phyloP scores from a whole-genome alignment of 2,888 invertebrate genomes.

The Oxyteleia sp. region DNA sequence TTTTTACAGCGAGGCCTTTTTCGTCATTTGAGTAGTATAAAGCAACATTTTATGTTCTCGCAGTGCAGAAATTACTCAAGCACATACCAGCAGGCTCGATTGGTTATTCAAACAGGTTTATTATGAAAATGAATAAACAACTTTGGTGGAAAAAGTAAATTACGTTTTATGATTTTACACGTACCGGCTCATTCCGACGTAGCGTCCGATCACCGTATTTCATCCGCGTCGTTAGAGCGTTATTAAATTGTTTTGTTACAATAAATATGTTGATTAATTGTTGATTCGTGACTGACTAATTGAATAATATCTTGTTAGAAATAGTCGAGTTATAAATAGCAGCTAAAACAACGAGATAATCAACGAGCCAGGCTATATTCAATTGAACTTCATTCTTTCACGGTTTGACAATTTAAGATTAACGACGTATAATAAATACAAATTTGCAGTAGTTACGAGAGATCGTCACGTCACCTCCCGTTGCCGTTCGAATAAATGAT shows the following conservation, averaged over 20 bases:
- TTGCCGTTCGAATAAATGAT: constrained; percentile 32
- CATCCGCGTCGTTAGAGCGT: not conserved
- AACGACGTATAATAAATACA: constrained; percentile 35
- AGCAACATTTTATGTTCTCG: not conserved
- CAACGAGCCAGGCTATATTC: constrained; percentile 4
- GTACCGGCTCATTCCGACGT: constrained; percentile 17
- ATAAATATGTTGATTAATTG: constrained; percentile 16
- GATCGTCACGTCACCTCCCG: constrained; percentile 28
- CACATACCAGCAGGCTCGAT: constrained; percentile 28
- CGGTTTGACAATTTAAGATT: constrained; percentile 30
- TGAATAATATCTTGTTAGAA: not conserved
- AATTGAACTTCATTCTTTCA: constrained; percentile 23
- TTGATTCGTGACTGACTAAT: not conserved
- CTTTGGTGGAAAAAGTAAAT: constrained; percentile 18
- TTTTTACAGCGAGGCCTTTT: no score
- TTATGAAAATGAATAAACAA: constrained; percentile 39
- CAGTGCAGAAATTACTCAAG: constrained; percentile 17
- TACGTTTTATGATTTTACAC: constrained; percentile 21
- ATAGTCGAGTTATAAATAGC: constrained; percentile 19
- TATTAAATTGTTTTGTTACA: constrained; percentile 2
- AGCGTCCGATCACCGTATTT: not conserved
- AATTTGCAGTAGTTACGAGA: constrained; percentile 28
- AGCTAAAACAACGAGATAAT: constrained; percentile 34
- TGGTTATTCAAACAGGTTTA: constrained; percentile 51
- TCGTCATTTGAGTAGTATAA: no score